Base-by-base conservation (phyloP, 53 echinoderm and acorn worm genomes). In the Zoroaster sp. region DNA sequence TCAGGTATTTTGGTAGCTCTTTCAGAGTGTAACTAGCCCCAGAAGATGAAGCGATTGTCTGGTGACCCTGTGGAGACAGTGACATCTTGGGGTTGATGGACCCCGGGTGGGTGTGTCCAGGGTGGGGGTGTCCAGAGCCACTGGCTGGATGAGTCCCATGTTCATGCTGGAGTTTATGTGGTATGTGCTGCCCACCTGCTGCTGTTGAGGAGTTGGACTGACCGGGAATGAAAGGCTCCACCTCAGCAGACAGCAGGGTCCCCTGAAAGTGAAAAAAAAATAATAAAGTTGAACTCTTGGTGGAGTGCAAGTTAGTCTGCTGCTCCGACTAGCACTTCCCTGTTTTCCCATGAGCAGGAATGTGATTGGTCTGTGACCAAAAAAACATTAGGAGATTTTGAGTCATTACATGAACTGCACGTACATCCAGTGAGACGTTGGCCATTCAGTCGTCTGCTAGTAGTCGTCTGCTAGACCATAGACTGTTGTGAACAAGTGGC, bases 1-100 rank as follows among this genome's bases (percentile, higher is more conserved):
- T 93, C 91, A 96, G 91, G 80, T 96, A 96, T 9, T 87, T 75
- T 14, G 93, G 96, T 78, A 78, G 40, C 28, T 73, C 92, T 33
- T 87, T 93, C 55, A 88, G 80, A 41, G 78, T 72, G 46, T 73
- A 81, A 34, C 83, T 40, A 37, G 66, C 39, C 4, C 74, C 74
- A 36, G 66, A 82, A 17, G 92, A 25, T 21, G 70, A 67, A 31
- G 74, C 34, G 11, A 73, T 69, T 23, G 47, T 51, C 34, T 75
- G 92, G 31, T 75, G 80, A 6, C 37, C 38, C 6, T 81, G 53
- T n/a, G 92, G 49, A 18, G 76, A 52, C 21, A 42, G 72, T 39
- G 71, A 30, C 25, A 68, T 80, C 72, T 91, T 91, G 12, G 87
- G 71, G 66, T 89, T 83, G 49, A 76, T 73, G 39, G 83, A 75